Evolutionary conservation across 2,797 vertebrate species (phyloP), one percentile per base, ranked within the genome.

Genomic region (Poecile montanus): DNA sequence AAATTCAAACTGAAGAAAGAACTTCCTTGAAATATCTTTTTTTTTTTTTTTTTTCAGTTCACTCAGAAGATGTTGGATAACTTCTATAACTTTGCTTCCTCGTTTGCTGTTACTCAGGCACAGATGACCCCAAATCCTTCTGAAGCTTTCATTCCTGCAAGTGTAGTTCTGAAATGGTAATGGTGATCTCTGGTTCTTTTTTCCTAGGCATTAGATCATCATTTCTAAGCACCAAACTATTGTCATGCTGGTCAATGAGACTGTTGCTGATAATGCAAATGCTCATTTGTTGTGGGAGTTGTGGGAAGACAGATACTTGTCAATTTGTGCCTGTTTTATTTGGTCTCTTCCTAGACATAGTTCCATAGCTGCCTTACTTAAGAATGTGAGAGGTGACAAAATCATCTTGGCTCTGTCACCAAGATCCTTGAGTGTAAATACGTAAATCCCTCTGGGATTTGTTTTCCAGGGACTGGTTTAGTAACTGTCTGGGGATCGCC

Each of bases 51-150:
- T 94, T 97, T 93, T 40, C 97, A 98, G 97, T 99, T 99, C 97
- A 99, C 99, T 22, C 99, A 99, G 98, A 99, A 99, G 98, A 99
- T 99, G 99, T 91, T 99, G 97, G 99, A 99, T 96, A 99, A 98
- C 86, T 98, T 99, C 92, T 99, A 98, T 97, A 99, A 99, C 94
- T 99, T 98, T 94, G 98, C 98, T 56, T 98, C 99, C 20, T 99
- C 99, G 0, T 99, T 99, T 95, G 99, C 99, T 15, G 95, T 99
- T 85, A 97, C 99, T 74, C 99, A 99, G 97, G 98, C 98, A 40
- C 99, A 99, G 97, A 99, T 99, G 99, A 98, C 97, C 5, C 99
- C 99, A 60, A 99, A 98, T 97, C 99, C 99, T 29, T 97, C 98
- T 11, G 99, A 99, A 98, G 99, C 98, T 97, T 99, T 99, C 92